Percentiles rank a stretch among this genome's conserved stretches.
Conservation (phyloP, 2,888 invertebrate genomes). For the Hipparchia sbordonii region DNA sequence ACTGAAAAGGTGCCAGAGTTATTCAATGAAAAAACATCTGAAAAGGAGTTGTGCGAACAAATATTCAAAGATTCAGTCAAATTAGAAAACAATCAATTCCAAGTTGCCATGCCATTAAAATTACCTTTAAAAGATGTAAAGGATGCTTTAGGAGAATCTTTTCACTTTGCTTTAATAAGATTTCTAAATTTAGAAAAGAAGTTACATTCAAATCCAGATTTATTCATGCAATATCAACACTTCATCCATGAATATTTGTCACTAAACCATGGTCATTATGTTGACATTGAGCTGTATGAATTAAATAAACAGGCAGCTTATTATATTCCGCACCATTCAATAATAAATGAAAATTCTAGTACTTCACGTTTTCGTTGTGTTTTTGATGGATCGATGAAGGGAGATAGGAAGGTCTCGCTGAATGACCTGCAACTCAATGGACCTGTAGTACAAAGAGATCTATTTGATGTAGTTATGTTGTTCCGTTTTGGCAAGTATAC, state of each 20-base stretch:
- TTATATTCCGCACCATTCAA: not conserved
- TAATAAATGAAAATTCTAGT: not conserved
- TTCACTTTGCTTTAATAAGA: slow-evolving; percentile 23
- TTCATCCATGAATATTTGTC: slow-evolving; percentile 28
- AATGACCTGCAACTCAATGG: slow-evolving; percentile 1
- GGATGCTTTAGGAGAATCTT: slow-evolving; percentile 19
- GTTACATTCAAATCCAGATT: slow-evolving; percentile 14
- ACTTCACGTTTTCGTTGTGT: not conserved
- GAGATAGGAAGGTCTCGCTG: not conserved
- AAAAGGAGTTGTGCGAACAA: slow-evolving; percentile 16
- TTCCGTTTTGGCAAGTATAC: slow-evolving; percentile 17
- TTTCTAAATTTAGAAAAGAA: slow-evolving; percentile 22
- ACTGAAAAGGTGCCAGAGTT: slow-evolving; percentile 21
- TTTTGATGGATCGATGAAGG: not conserved
- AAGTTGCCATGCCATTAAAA: slow-evolving; percentile 25
- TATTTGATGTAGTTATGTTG: slow-evolving; percentile 39
- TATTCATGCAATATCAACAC: slow-evolving; percentile 18
- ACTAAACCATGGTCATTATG: slow-evolving; percentile 18
- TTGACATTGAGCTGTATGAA: slow-evolving; percentile 2
- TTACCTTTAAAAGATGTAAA: slow-evolving; percentile 21
- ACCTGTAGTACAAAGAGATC: slow-evolving; percentile 24
- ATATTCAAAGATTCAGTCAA: slow-evolving; percentile 20
- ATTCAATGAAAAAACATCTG: slow-evolving; percentile 10
- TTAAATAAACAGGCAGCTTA: not conserved
- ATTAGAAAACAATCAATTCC: slow-evolving; percentile 10